These are phyloP conservation scores for Strix aluco DNA, from an alignment of 2,113 vertebrate species.

Conservation along the genomic window DNA sequence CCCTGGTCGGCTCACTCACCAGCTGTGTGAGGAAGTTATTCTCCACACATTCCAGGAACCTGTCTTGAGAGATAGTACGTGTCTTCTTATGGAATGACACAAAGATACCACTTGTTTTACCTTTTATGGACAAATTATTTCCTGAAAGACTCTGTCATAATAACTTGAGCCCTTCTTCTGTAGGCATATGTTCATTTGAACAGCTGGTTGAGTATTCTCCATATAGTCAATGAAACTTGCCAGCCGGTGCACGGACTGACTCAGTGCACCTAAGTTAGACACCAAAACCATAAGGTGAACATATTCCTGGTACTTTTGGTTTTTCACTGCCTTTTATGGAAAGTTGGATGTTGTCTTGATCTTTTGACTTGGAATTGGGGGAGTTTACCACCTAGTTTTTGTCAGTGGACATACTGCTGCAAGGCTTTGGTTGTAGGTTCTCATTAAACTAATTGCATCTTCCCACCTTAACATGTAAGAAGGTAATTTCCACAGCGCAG, in stretches of 20 bases:
- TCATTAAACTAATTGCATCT: neutral
- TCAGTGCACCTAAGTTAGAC: neutral
- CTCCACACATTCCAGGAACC: no score
- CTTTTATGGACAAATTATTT: neutral
- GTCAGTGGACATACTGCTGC: neutral
- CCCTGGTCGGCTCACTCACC: no score
- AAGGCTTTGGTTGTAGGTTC: neutral
- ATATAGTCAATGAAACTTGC: neutral
- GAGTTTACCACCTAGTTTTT: neutral
- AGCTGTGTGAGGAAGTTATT: no score
- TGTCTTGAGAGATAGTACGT: neutral
- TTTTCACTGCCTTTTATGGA: neutral
- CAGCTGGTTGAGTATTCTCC: neutral
- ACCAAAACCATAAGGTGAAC: neutral
- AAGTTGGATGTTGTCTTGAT: neutral
- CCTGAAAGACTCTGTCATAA: neutral
- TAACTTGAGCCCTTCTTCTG: neutral
- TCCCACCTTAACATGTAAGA: neutral
- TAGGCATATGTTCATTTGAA: neutral
- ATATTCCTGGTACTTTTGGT: neutral
- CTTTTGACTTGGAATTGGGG: neutral
- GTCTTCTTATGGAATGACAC: neutral
- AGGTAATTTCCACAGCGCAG: neutral
- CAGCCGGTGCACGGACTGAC: rapidly evolving
- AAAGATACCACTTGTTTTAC: neutral